phyloP scores from a whole-genome alignment of 2,113 vertebrate genomes.

The Catharus minimus region DNA sequence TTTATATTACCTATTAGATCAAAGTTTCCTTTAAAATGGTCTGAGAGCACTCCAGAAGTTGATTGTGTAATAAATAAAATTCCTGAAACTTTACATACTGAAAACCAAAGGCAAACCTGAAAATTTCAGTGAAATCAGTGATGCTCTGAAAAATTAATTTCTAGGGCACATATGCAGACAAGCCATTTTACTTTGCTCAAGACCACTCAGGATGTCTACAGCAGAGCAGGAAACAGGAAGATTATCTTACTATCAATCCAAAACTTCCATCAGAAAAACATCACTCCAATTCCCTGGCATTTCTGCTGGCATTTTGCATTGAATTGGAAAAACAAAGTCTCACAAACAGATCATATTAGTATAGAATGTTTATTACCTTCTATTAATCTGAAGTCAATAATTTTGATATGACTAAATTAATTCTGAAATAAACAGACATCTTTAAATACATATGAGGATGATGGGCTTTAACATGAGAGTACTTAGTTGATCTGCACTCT shows the following conservation, averaged over 20 bases:
- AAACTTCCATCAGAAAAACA: neutral
- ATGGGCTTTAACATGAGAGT: conserved; percentile 30
- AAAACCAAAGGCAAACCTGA: neutral
- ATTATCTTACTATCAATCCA: neutral
- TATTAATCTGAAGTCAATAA: conserved; percentile 55
- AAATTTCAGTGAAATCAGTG: neutral
- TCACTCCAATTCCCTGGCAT: neutral
- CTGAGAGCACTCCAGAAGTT: neutral
- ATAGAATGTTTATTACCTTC: conserved; percentile 73
- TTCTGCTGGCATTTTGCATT: neutral
- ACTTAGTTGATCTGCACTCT: conserved; percentile 45
- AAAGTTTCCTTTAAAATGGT: neutral
- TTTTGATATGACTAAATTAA: conserved; percentile 62
- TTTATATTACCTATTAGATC: neutral
- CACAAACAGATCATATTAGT: conserved; percentile 23
- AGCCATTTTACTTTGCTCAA: neutral
- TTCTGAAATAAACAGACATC: conserved; percentile 56
- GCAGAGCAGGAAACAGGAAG: neutral
- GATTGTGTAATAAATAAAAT: neutral
- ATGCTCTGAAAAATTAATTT: neutral
- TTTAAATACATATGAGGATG: conserved; percentile 54
- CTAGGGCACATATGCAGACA: neutral
- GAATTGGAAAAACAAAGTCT: conserved; percentile 38
- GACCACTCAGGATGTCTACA: neutral
- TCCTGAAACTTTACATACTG: neutral